These are phyloP conservation scores for Cheilosia scutellata DNA, from an alignment of 2,888 invertebrate genomes.

Conservation along the genomic window DNA sequence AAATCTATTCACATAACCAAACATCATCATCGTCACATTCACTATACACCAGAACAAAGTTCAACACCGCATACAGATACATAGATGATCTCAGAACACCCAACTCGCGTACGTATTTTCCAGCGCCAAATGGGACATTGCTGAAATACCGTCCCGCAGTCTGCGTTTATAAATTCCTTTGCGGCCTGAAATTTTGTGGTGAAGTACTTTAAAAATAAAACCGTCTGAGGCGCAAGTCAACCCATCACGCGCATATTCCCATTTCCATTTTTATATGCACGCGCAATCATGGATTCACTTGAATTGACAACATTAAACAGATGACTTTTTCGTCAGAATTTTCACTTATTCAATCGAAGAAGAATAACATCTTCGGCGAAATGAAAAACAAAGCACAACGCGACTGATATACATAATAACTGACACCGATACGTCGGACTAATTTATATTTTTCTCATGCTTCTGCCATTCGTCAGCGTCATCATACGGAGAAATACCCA, in stretches of 20 bases:
- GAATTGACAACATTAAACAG: slow-evolving; percentile 41
- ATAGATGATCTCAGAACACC: slow-evolving; percentile 14
- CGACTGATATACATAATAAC: background rate
- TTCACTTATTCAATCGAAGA: slow-evolving; percentile 15
- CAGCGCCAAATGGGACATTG: slow-evolving; percentile 17
- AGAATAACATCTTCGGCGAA: background rate
- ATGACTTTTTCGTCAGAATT: slow-evolving; percentile 46
- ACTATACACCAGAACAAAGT: background rate
- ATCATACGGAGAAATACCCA: slow-evolving; percentile 51
- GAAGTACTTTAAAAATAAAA: slow-evolving; percentile 18
- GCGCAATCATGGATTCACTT: slow-evolving; percentile 47
- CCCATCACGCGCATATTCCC: slow-evolving; percentile 1
- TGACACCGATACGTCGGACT: slow-evolving; percentile 1
- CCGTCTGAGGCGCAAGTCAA: background rate
- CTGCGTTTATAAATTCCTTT: slow-evolving; percentile 18
- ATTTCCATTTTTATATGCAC: slow-evolving; percentile 42
- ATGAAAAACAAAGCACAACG: background rate
- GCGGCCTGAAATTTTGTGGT: slow-evolving; percentile 21
- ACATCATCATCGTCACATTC: slow-evolving; percentile 1
- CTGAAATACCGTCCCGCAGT: slow-evolving; percentile 60
- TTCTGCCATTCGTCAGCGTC: slow-evolving; percentile 39
- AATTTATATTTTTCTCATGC: slow-evolving; percentile 60
- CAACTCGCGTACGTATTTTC: background rate
- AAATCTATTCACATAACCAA: background rate
- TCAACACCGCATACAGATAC: background rate